These are phyloP conservation scores for Aradophagus sp. DNA, from an alignment of 1,140 invertebrate species.

Conservation along the genomic window DNA sequence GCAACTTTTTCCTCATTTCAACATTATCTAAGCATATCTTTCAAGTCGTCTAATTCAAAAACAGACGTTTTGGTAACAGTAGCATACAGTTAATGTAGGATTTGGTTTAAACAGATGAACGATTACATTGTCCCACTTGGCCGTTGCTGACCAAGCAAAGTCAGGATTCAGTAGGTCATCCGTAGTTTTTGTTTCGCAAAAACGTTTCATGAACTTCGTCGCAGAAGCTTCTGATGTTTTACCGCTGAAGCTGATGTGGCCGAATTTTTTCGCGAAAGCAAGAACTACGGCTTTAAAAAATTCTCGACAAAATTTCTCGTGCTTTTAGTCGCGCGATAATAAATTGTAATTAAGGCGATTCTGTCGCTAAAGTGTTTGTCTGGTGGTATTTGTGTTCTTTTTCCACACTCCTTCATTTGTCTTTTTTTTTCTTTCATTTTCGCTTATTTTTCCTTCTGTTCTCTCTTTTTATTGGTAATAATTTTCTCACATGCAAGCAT, in stretches of 20 bases:
- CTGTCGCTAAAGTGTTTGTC: not conserved
- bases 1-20: too few species aligned
- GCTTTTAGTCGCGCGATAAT: constrained; percentile 8
- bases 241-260: constrained; percentile 32
- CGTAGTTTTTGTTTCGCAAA: constrained; percentile 39
- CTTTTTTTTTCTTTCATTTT: too few species aligned
- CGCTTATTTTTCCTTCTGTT: too few species aligned
- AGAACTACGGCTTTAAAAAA: constrained; percentile 13
- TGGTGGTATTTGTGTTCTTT: not conserved
- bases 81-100: constrained; percentile 27
- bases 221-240: constrained; percentile 34
- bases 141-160: constrained; percentile 30
- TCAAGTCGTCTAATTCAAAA: too few species aligned
- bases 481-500: constrained; percentile 3
- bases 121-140: constrained; percentile 30
- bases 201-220: constrained; percentile 37
- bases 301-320: constrained; percentile 4
- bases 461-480: not conserved
- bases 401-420: too few species aligned
- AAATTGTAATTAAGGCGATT: constrained; percentile 13
- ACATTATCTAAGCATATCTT: too few species aligned
- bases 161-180: constrained; percentile 38
- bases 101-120: constrained; percentile 30
- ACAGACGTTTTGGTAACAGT: too few species aligned
- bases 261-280: constrained; percentile 24